Evolutionary conservation across 2,797 vertebrate species (phyloP).

Genomic region (Meriones psammophilus): DNA sequence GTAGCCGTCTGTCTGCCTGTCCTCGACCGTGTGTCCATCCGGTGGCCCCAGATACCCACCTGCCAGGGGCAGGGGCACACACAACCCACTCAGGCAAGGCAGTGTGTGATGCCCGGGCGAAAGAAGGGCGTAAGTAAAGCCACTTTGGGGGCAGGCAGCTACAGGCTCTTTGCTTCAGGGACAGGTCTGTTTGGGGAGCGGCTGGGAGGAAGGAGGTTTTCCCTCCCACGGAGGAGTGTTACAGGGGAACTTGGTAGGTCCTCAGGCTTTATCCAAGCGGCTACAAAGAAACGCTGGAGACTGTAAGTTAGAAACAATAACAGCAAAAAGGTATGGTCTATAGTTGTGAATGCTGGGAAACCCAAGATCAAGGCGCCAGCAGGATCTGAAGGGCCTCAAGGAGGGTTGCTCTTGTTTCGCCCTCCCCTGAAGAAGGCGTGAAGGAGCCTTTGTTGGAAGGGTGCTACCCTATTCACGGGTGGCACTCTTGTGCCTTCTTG

Average conservation of each 20-base stretch:
- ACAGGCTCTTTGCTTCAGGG: neutral
- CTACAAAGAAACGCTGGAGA: neutral
- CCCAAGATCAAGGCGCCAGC: neutral
- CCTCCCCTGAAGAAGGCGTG: neutral
- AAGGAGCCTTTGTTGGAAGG: neutral
- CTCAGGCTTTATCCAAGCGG: neutral
- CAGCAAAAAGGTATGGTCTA: neutral
- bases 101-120: neutral
- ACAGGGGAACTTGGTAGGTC: neutral
- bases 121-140: neutral
- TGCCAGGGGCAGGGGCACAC: neutral
- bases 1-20: neutral
- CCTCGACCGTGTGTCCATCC: neutral
- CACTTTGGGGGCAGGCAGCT: neutral
- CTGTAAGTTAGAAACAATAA: neutral
- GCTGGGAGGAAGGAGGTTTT: neutral
- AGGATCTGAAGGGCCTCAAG: neutral
- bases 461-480: too few relatives aligned
- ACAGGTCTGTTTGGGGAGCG: neutral
- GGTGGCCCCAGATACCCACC: neutral
- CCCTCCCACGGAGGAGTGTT: neutral
- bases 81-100: neutral
- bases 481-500: accelerated
- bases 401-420: neutral
- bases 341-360: neutral